Evolutionary conservation across 2,888 invertebrate genomes (phyloP), one percentile per base, ranked within the genome.

Genomic region (Harmothoe impar): DNA sequence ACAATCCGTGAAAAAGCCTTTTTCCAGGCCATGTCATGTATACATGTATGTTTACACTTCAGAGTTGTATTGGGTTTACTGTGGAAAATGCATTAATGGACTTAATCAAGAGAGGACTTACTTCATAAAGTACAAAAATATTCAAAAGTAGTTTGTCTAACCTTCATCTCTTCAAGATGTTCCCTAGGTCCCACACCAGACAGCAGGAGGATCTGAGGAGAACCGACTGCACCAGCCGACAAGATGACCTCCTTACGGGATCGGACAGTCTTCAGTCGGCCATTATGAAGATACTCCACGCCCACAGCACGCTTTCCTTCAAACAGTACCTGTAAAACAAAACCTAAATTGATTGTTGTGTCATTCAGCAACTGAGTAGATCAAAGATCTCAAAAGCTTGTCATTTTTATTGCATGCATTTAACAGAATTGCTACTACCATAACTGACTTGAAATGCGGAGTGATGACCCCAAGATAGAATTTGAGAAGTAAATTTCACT

Each of bases 101-200:
- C n/a, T n/a, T n/a, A n/a, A n/a, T n/a, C n/a, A n/a, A n/a, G n/a
- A n/a, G n/a, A n/a, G n/a, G n/a, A n/a, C n/a, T n/a, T n/a, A n/a
- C n/a, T n/a, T n/a, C n/a, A n/a, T n/a, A n/a, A n/a, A n/a, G n/a
- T n/a, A n/a, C n/a, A n/a, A n/a, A n/a, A n/a, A n/a, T n/a, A n/a
- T n/a, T n/a, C n/a, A n/a, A n/a, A n/a, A n/a, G n/a, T n/a, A n/a
- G n/a, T n/a, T n/a, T n/a, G n/a, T 78, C 98, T 89, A 92, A 93
- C 93, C 92, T 93, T 92, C 52, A 93, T 35, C 20, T 81, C 89
- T 43, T 33, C 81, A 0, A 96, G 93, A 25, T 95, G 95, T 12
- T 93, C 93, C 56, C 92, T 93, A 0, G 96, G 96, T 12, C 96
- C 96, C 20, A 96, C 93, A 17, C 96, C 96, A 52, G 95, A 95